These are phyloP conservation scores for Erpornis zantholeuca DNA, from an alignment of 2,113 vertebrate genomes.

Conservation along the genomic window DNA sequence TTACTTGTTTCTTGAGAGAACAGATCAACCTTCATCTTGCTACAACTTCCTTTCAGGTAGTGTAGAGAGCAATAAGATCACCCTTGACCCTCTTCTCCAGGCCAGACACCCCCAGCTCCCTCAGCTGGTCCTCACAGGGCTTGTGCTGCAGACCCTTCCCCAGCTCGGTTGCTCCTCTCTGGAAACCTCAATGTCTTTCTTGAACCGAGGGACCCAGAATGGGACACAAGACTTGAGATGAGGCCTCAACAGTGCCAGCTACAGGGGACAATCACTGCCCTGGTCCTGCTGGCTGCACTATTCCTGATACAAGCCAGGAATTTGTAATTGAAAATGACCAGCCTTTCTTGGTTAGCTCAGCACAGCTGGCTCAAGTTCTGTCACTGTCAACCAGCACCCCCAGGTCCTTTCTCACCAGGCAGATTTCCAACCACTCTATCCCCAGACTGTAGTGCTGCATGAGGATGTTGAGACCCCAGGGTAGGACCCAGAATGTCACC, in stretches of 20 bases:
- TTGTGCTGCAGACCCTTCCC: neutral
- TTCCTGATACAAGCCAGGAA: neutral
- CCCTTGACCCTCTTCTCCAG: neutral
- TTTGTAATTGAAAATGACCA: too few relatives aligned
- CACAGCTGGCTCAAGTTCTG: neutral
- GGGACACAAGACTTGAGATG: neutral
- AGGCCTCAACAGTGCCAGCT: rapidly evolving
- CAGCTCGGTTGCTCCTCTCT: rapidly evolving
- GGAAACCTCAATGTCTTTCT: neutral
- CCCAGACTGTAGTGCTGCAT: neutral
- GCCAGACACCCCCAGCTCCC: neutral
- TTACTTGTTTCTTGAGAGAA: neutral
- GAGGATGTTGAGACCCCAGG: neutral
- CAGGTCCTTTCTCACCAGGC: neutral
- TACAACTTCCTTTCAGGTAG: neutral
- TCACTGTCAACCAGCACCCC: neutral
- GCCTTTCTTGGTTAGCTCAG: neutral
- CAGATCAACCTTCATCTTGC: rapidly evolving
- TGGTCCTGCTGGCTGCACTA: neutral
- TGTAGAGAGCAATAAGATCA: neutral
- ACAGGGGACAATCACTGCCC: neutral
- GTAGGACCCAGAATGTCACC: neutral
- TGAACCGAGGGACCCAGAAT: neutral
- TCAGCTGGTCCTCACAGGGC: neutral
- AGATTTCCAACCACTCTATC: neutral